Evolutionary conservation across 1,140 invertebrate species (phyloP).

Genomic region (Sinonovacula constricta): DNA sequence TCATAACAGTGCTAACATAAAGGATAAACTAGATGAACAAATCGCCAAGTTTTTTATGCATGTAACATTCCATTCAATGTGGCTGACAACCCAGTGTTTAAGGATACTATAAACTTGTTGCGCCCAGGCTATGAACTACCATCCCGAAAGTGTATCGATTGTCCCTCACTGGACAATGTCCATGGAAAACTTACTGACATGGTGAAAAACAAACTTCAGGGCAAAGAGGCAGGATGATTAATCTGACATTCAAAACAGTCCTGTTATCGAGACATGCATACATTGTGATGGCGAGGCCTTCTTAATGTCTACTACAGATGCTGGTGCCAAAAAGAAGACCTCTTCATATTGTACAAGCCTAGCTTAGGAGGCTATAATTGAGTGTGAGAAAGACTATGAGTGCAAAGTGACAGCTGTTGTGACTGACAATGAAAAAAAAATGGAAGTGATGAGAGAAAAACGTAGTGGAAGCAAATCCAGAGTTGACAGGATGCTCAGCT

Average conservation of each 20-base stretch:
- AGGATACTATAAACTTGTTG: constrained; percentile 16
- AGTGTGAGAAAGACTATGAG: not conserved
- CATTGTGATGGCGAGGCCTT: not conserved
- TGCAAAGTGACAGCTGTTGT: not conserved
- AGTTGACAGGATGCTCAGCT: not conserved
- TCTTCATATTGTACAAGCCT: not conserved
- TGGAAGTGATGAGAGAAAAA: not conserved
- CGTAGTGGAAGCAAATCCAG: not conserved
- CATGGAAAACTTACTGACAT: constrained; percentile 8
- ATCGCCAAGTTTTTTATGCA: constrained; percentile 19
- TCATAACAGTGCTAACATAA: constrained; percentile 4
- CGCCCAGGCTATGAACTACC: too few relatives aligned
- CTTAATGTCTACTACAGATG: not conserved
- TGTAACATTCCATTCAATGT: constrained; percentile 26
- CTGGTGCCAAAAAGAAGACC: not conserved
- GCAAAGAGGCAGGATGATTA: constrained; percentile 4
- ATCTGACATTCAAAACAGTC: constrained; percentile 3
- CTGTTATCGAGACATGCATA: not conserved
- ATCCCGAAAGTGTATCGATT: constrained; percentile 29
- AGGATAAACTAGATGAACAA: constrained; percentile 30
- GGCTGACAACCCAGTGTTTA: constrained; percentile 24
- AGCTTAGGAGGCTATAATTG: not conserved
- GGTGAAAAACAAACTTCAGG: constrained; percentile 14
- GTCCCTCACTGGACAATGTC: not conserved
- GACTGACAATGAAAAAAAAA: not conserved